These are phyloP conservation scores for Intellagama lesueurii DNA, from an alignment of 2,797 vertebrate species.

Conservation along the genomic window DNA sequence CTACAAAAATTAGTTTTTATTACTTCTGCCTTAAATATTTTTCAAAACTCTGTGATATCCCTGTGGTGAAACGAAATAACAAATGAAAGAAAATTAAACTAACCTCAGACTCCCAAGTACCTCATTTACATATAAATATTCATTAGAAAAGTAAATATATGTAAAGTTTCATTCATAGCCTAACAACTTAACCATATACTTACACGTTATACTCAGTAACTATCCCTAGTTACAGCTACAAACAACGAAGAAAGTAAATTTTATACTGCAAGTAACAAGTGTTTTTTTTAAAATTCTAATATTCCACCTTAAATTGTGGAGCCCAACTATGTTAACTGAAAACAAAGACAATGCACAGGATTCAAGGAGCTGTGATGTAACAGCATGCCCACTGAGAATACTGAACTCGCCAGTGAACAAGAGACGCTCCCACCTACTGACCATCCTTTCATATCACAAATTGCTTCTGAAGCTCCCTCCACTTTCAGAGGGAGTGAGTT, in stretches of 20 bases:
- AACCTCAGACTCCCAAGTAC: conserved; percentile 27
- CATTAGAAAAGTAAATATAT: conserved; percentile 35
- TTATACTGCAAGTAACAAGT: not conserved
- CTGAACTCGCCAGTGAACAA: not conserved
- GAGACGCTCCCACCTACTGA: no score
- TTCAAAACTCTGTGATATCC: conserved; percentile 44
- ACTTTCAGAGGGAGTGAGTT: not conserved
- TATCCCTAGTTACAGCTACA: conserved; percentile 45
- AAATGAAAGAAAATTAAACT: conserved; percentile 41
- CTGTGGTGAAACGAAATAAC: conserved; percentile 56
- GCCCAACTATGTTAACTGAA: conserved; percentile 4
- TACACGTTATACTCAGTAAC: conserved; percentile 7
- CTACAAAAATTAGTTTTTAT: conserved; percentile 74
- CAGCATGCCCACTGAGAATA: not conserved
- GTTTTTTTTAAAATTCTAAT: not conserved
- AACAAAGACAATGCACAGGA: not conserved
- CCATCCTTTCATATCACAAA: not conserved
- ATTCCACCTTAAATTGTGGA: conserved; percentile 37
- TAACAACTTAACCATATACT: not conserved
- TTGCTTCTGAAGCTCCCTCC: not conserved
- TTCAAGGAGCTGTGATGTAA: not conserved
- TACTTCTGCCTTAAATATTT: conserved; percentile 57
- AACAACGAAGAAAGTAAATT: no score
- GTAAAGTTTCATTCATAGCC: conserved; percentile 13
- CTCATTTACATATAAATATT: conserved; percentile 39